phyloP scores from a whole-genome alignment of 2,888 invertebrate species.

The Synergus gifuensis region DNA sequence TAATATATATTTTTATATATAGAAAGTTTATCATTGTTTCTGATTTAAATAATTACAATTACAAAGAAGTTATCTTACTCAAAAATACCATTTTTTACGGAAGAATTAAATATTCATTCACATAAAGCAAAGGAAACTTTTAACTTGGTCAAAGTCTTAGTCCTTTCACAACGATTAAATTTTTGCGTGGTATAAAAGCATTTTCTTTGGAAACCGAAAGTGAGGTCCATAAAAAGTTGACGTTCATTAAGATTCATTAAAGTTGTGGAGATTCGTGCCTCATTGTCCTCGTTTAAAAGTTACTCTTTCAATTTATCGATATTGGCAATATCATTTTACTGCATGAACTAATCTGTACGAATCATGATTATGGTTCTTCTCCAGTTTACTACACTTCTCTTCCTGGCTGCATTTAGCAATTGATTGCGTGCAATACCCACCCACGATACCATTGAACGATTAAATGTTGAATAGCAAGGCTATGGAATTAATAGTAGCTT shows the following conservation, averaged over 20 bases:
- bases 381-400: constrained; percentile 43
- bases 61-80: too few relatives aligned
- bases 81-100: too few relatives aligned
- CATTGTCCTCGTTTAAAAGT: constrained; percentile 13
- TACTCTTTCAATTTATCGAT: background rate
- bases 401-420: constrained; percentile 51
- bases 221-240: background rate
- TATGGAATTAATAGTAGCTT: constrained; percentile 67
- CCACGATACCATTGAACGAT: constrained; percentile 56
- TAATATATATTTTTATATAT: too few relatives aligned
- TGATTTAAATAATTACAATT: too few relatives aligned
- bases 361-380: constrained; percentile 8
- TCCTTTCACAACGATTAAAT: background rate
- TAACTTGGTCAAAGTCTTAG: background rate
- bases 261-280: background rate
- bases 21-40: too few relatives aligned
- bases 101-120: background rate
- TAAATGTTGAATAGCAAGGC: constrained; percentile 65
- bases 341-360: background rate
- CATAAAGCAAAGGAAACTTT: background rate
- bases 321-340: constrained; percentile 20
- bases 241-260: background rate
- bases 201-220: background rate
- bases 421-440: constrained; percentile 50
- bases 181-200: background rate